These are phyloP conservation scores for Lasioglossum villosulum DNA, from an alignment of 2,888 invertebrate species.

Conservation along the genomic window DNA sequence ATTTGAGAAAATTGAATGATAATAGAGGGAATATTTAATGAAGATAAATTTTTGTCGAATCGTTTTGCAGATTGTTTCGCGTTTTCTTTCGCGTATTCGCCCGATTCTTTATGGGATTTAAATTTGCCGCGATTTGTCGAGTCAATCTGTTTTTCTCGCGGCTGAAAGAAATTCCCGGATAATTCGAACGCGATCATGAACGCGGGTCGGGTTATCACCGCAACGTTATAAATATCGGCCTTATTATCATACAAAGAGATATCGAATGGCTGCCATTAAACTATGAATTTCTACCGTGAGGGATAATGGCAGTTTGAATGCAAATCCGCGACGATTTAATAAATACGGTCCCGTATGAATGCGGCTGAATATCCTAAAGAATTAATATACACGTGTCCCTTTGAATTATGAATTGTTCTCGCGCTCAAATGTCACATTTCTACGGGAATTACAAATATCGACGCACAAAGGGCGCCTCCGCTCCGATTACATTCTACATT, in stretches of 20 bases:
- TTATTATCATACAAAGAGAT: slow-evolving; percentile 59
- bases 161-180: slow-evolving; percentile 20
- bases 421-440: slow-evolving; percentile 16
- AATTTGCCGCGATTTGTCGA: slow-evolving; percentile 21
- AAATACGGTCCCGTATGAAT: slow-evolving; percentile 5
- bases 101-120: slow-evolving; percentile 17
- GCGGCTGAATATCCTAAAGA: neutral
- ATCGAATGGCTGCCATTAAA: slow-evolving; percentile 37
- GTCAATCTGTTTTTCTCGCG: slow-evolving; percentile 5
- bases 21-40: neutral
- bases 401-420: slow-evolving; percentile 12
- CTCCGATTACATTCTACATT: neutral
- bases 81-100: neutral
- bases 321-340: slow-evolving; percentile 38
- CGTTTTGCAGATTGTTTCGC: neutral
- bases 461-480: neutral
- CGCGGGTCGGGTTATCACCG: slow-evolving; percentile 26
- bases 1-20: neutral
- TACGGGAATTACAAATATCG: slow-evolving; percentile 4
- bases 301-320: slow-evolving; percentile 47
- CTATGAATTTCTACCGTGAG: slow-evolving; percentile 49
- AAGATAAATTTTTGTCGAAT: neutral
- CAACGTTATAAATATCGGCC: slow-evolving; percentile 44
- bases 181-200: slow-evolving; percentile 22
- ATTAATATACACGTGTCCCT: slow-evolving; percentile 9